Evolutionary conservation across 2,113 vertebrate genomes (phyloP), one percentile per base, ranked within the genome.

Genomic region (Tragulus kanchil): DNA sequence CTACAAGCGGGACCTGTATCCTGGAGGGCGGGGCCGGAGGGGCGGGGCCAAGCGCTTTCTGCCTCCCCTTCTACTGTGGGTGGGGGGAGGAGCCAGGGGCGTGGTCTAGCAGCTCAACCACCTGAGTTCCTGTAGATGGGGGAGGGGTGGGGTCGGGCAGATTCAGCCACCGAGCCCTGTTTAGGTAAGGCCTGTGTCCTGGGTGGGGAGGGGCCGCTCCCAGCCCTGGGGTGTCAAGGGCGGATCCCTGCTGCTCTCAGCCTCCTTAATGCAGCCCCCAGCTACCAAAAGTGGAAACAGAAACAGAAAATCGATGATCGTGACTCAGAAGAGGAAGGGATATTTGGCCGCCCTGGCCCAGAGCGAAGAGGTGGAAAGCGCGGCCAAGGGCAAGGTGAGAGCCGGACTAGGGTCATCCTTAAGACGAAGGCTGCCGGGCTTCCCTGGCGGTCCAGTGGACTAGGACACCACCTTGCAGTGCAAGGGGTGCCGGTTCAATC

Each of bases 231-330:
- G 13, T 3, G 13, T 31, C 25, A 7, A 1, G 54, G 16, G 10
- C 25, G 4, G 67, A 42, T 3, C 13, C 3, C 0, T 58, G n/a
- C 56, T 2, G 0, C 13, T 0, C 0, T 5, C 45, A 6, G 7
- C 8, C 75, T 95, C 98, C 98, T 99, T 99, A 98, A 99, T 97
- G 0, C 1, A 0, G 61, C 0, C 0, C 23, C 84, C 98, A 99
- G 99, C 97, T 99, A 99, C 5, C 99, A 99, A 84, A 99, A 99
- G 85, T 99, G 99, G 99, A 99, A 99, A 98, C 99, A 99, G 97
- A 99, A 99, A 78, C 99, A 99, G 98, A 99, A 98, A 94, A 98
- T 99, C 0, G 99, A 99, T 0, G 99, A 99, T 19, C 98, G 96
- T 7, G 99, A 98, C 0, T 99, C 98, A 0, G 98, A 94, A 62